Percentiles rank a stretch among this genome's conserved stretches.
These are phyloP conservation scores for Griposia aprilina DNA, from an alignment of 2,888 invertebrate genomes.

Conservation along the genomic window DNA sequence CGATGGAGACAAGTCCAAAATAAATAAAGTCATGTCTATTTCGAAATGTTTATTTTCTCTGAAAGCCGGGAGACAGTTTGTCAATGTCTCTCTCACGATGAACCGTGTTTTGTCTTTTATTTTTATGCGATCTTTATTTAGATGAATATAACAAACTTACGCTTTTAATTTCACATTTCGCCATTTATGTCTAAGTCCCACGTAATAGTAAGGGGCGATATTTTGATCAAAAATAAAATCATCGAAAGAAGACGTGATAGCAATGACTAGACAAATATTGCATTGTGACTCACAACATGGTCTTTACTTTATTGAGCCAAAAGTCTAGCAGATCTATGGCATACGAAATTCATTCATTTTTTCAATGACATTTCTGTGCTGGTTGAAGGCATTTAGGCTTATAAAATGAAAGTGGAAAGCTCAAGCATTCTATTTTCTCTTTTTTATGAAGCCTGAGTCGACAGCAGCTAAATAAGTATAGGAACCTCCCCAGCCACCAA, in stretches of 20 bases:
- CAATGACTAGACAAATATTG: neutral
- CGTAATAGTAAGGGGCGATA: neutral
- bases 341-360: too few species aligned
- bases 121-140: conserved; percentile 8
- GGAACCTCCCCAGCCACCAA: neutral
- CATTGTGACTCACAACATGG: too few species aligned
- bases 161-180: neutral
- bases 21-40: conserved; percentile 45
- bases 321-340: too few species aligned
- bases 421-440: neutral
- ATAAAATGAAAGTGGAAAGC: too few species aligned
- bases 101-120: conserved; percentile 2
- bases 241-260: neutral
- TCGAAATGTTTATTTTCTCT: conserved; percentile 45
- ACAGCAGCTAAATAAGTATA: conserved; percentile 8
- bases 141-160: neutral
- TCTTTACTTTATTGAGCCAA: too few species aligned
- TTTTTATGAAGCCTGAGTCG: neutral
- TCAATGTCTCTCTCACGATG: conserved; percentile 29
- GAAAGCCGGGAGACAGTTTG: conserved; percentile 26
- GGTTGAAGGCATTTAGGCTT: too few species aligned
- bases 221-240: neutral
- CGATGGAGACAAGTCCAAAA: conserved; percentile 32
- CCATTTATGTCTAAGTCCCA: too few species aligned
- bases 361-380: too few species aligned